Evolutionary conservation across 2,888 invertebrate species (phyloP), one percentile per base, ranked within the genome.

Genomic region (Lordiphosa andalusiaca): DNA sequence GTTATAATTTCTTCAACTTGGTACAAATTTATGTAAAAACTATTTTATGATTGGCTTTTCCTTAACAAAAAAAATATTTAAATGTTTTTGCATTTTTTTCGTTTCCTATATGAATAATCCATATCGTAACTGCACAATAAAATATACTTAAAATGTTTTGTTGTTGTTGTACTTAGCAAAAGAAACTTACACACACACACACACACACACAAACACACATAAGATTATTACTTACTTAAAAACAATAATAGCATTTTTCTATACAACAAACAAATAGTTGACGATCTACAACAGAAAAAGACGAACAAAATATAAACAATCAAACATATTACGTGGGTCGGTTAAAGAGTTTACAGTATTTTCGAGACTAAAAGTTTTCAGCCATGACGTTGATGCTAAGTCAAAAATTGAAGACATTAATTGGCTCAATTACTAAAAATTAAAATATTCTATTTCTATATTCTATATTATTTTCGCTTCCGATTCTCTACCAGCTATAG

Each of bases 111-210:
- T 46, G 71, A 82, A 77, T 78, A 63, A 77, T 33, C 73, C 77
- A 77, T 77, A 77, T 77, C 77, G 66, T 66, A 55, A 68, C 41
- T 53, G 68, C 75, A 73, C 67, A 76, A 65, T 67, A 64, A 73
- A 59, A 46, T 51, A 51, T 64, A 52, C 51, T 36, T 53, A 46
- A 42, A 49, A 35, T 49, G 56, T 46, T 67, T 65, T 64, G 61
- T 71, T 73, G 64, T 75, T 71, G 67, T 73, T 78, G 64, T 71
- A 71, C 46, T 65, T 65, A 73, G 73, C 51, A 63, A 67, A 47
- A 46, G 30, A 10, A 36, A 23, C 10, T 4, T 33, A 41, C 23
- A 23, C 21, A 57, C 36, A 70, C 41, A 54, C 50, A 23, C 21
- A 57, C 36, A 70, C 41, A 54, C 50, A 41, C 23, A 23, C 21